phyloP scores from a whole-genome alignment of 2,888 invertebrate genomes.

The Troides oblongomaculatus region DNA sequence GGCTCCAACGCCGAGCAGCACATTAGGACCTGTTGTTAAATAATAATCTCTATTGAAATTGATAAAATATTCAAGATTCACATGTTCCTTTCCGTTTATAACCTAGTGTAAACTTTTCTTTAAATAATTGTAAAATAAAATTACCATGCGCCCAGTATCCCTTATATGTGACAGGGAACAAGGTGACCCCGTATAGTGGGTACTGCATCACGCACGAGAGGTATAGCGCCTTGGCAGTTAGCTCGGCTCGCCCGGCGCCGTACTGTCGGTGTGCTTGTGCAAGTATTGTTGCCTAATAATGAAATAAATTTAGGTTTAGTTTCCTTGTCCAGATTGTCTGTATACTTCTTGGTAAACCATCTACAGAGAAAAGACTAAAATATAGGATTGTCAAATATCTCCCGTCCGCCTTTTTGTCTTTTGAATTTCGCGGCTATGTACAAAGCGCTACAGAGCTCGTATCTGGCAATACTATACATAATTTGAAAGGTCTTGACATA shows the following conservation, averaged over 20 bases:
- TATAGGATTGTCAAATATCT: too few species aligned
- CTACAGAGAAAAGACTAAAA: too few species aligned
- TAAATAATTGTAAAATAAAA: conserved; percentile 34
- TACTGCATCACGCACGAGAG: conserved; percentile 98
- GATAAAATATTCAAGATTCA: too few species aligned
- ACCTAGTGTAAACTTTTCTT: background rate
- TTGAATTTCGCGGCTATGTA: too few species aligned
- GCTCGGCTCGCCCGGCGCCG: conserved; percentile 93
- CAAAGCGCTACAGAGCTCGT: too few species aligned
- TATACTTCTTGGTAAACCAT: background rate
- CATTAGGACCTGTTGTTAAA: conserved; percentile 60
- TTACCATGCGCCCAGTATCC: conserved; percentile 96
- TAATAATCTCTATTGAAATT: background rate
- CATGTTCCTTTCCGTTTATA: too few species aligned
- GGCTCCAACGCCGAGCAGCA: conserved; percentile 92
- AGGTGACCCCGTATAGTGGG: conserved; percentile 92
- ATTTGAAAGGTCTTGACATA: too few species aligned
- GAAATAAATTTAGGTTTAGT: background rate
- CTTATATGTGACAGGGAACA: conserved; percentile 93
- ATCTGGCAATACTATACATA: too few species aligned
- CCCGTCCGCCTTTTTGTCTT: too few species aligned
- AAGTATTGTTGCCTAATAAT: conserved; percentile 84
- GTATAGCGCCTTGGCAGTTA: conserved; percentile 95
- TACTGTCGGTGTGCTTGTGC: conserved; percentile 94
- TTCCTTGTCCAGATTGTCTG: background rate